Percentiles rank a stretch among this genome's conserved stretches.
phyloP scores from a whole-genome alignment of 1,140 invertebrate species.

The Drosophila melanica region DNA sequence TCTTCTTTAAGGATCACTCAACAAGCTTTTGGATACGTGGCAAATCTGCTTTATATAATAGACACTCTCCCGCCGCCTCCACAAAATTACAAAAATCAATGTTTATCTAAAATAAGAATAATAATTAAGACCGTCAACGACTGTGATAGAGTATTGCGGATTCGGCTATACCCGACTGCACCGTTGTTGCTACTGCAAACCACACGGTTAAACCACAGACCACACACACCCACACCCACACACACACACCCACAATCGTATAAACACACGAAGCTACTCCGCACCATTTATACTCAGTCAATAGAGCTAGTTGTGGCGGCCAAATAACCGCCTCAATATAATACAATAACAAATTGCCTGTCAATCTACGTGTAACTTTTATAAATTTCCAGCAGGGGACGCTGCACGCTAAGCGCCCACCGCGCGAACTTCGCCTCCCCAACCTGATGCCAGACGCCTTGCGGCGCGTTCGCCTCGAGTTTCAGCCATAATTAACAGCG shows the following conservation, averaged over 20 bases:
- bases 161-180: too few species aligned
- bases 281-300: conserved; percentile 40
- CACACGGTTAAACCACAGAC: conserved; percentile 52
- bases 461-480: conserved; percentile 23
- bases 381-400: conserved; percentile 70
- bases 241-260: neutral
- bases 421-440: neutral
- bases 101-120: too few species aligned
- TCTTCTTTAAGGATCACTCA: too few species aligned
- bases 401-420: conserved; percentile 12
- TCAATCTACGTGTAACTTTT: conserved; percentile 82
- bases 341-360: conserved; percentile 77
- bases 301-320: conserved; percentile 51
- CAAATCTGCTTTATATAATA: too few species aligned
- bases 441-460: conserved; percentile 9
- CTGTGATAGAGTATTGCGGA: too few species aligned
- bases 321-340: conserved; percentile 62
- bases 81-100: too few species aligned
- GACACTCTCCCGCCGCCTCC: too few species aligned
- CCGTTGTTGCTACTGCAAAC: conserved; percentile 21
- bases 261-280: neutral
- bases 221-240: conserved; percentile 24
- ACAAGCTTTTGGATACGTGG: too few species aligned
- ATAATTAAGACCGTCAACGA: too few species aligned
- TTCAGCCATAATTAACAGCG: conserved; percentile 71